Evolutionary conservation across 2,888 invertebrate genomes (phyloP).

Genomic region (Trachelus iudaicus): DNA sequence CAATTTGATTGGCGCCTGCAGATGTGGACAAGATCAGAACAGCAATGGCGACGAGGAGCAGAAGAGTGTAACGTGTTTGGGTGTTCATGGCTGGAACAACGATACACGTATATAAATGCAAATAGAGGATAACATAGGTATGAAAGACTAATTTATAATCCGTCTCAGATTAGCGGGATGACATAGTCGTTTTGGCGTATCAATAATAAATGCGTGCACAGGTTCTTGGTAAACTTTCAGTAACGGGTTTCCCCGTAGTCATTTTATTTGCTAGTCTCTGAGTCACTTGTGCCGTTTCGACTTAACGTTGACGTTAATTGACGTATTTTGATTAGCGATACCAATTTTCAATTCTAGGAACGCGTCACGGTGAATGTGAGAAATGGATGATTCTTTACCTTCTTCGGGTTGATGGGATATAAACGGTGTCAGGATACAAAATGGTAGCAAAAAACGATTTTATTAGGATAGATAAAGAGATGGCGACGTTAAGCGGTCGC

Average conservation of each 20-base stretch:
- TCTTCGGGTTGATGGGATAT: background rate
- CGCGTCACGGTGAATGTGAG: background rate
- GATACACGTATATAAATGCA: constrained; percentile 6
- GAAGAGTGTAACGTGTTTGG: constrained; percentile 33
- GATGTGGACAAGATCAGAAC: constrained; percentile 29
- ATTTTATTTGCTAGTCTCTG: background rate
- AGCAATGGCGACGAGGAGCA: constrained; percentile 33
- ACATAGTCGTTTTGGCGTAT: background rate
- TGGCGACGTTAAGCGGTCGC: background rate
- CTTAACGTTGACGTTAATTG: background rate
- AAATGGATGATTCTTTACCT: background rate
- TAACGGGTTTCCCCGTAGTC: background rate
- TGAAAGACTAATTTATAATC: background rate
- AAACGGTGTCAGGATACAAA: background rate
- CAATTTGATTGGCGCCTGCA: constrained; percentile 33
- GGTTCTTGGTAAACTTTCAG: background rate
- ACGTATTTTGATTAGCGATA: background rate
- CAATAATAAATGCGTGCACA: background rate
- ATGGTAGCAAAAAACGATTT: background rate
- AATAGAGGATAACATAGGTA: background rate
- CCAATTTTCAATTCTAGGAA: background rate
- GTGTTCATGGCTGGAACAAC: constrained; percentile 31
- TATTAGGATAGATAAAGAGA: background rate
- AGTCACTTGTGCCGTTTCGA: background rate
- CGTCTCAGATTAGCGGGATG: background rate